Percentiles rank a stretch among this genome's conserved stretches.
These are phyloP conservation scores for Stegodyphus dumicola DNA, from an alignment of 1,140 invertebrate species.

Conservation along the genomic window DNA sequence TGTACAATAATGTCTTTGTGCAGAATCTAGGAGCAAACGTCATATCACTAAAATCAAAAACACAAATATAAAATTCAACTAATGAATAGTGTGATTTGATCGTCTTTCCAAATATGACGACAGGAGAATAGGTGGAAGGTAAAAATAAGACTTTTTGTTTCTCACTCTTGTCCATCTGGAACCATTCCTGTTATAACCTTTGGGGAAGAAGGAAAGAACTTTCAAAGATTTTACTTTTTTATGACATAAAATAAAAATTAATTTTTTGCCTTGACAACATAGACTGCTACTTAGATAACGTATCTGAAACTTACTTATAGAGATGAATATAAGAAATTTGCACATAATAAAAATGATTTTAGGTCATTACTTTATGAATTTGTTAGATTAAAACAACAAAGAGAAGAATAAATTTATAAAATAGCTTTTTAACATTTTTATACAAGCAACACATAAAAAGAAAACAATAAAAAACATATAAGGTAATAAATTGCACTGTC, in stretches of 20 bases:
- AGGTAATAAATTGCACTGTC: too few species aligned
- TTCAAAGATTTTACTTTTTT: background rate
- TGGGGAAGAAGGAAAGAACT: background rate
- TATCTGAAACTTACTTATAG: background rate
- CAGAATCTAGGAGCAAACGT: too few species aligned
- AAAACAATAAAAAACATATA: too few species aligned
- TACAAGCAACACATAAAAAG: too few species aligned
- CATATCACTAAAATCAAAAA: too few species aligned
- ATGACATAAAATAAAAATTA: background rate
- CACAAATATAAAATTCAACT: background rate
- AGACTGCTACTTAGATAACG: background rate
- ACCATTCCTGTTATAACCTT: slow-evolving; percentile 52
- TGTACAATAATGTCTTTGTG: too few species aligned
- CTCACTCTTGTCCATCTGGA: slow-evolving; percentile 41
- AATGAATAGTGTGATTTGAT: background rate
- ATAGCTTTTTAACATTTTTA: too few species aligned
- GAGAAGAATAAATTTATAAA: too few species aligned
- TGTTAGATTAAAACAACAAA: too few species aligned
- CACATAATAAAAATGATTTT: background rate
- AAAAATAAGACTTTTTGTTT: slow-evolving; percentile 32
- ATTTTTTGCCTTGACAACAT: background rate
- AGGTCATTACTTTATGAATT: background rate
- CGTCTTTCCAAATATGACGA: slow-evolving; percentile 43
- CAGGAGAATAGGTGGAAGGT: slow-evolving; percentile 25
- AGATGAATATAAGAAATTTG: background rate